Conservation (phyloP, 2,888 invertebrate genomes). For the Limenitis camilla region DNA sequence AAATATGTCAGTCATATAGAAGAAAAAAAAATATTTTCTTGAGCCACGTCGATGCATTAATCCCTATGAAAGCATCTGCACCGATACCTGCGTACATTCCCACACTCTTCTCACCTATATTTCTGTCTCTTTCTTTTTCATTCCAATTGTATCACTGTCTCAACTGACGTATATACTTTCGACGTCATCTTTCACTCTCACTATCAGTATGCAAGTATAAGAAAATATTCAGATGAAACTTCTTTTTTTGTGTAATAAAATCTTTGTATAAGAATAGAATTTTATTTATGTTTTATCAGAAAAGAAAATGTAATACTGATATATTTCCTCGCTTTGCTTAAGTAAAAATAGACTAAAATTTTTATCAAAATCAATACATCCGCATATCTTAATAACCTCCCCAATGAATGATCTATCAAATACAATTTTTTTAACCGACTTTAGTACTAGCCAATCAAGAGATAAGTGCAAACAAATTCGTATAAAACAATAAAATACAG, state of each 20-base stretch:
- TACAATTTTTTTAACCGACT: too few relatives aligned
- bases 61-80: conserved; percentile 40
- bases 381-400: too few relatives aligned
- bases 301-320: too few relatives aligned
- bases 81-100: conserved; percentile 64
- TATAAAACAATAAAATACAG: too few relatives aligned
- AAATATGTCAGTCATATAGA: background rate
- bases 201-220: conserved; percentile 54
- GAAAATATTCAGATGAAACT: conserved; percentile 28
- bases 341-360: too few relatives aligned
- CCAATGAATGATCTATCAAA: too few relatives aligned
- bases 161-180: conserved; percentile 42
- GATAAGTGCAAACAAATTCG: too few relatives aligned
- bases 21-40: background rate
- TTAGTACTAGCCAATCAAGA: too few relatives aligned
- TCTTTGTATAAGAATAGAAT: background rate
- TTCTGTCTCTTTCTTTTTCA: conserved; percentile 34
- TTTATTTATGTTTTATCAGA: too few relatives aligned
- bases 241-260: background rate
- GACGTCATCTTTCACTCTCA: conserved; percentile 72
- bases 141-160: conserved; percentile 27
- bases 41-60: conserved; percentile 9
- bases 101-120: conserved; percentile 43
- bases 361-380: too few relatives aligned
- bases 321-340: too few relatives aligned